Conservation (phyloP, 2,888 invertebrate genomes). For the Eueremaeus valkanovi region DNA sequence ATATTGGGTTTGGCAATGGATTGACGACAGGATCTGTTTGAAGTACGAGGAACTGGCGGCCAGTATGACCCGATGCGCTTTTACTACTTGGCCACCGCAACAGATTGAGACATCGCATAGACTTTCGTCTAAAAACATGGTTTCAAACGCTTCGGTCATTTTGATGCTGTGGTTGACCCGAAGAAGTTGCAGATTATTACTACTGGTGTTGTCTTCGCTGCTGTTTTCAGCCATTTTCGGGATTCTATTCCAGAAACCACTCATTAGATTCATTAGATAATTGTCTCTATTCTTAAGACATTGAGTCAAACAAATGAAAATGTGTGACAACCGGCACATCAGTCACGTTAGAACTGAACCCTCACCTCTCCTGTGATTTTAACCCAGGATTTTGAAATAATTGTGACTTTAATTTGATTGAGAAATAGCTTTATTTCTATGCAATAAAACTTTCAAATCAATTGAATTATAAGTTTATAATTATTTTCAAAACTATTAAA, state of each 20-base stretch:
- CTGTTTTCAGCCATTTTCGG: neutral
- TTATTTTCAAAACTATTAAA: too few species aligned
- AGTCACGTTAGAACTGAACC: too few species aligned
- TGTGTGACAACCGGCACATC: too few species aligned
- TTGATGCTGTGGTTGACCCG: conserved; percentile 20
- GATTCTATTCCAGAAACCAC: neutral
- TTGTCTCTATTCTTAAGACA: too few species aligned
- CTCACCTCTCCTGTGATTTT: too few species aligned
- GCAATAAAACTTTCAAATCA: too few species aligned
- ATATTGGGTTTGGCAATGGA: neutral
- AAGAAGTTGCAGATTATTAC: conserved; percentile 21
- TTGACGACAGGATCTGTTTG: conserved; percentile 7
- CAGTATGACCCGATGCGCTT: conserved; percentile 25
- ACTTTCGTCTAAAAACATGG: conserved; percentile 19
- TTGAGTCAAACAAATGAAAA: too few species aligned
- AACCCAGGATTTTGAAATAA: too few species aligned
- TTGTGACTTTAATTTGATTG: too few species aligned
- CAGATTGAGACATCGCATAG: conserved; percentile 20
- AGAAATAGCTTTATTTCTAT: too few species aligned
- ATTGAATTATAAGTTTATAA: too few species aligned
- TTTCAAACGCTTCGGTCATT: conserved; percentile 17
- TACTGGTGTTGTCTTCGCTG: neutral
- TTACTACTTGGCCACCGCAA: conserved; percentile 2
- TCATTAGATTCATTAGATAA: too few species aligned
- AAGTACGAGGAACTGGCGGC: conserved; percentile 24